Evolutionary conservation across 1,140 invertebrate genomes (phyloP), one percentile per base, ranked within the genome.

Genomic region (Heliconius hewitsoni): DNA sequence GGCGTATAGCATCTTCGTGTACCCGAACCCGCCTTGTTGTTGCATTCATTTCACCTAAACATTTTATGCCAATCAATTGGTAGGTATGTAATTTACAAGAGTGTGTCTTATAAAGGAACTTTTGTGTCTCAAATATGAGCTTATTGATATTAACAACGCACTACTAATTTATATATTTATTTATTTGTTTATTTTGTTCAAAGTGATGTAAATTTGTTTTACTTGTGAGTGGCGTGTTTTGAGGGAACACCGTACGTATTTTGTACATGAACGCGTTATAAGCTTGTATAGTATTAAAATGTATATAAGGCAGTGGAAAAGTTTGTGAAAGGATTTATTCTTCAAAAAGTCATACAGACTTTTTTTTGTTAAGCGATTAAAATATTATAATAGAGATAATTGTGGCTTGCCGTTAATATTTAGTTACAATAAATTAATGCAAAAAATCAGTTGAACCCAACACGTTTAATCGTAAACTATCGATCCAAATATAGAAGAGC

Each of bases 11-110:
- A 92, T 94, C 92, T 91, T 94, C 92, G 87, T 93, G 91, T 89
- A 94, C 91, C 87, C 92, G 92, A 88, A 94, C 92, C 87, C 92
- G 91, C 91, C 92, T 91, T 87, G 91, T 87, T 87, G 91, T 87
- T 87, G 92, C 89, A 92, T 94, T 94, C 92, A 94, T 94, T 93
- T 94, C 91, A 94, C 92, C 92, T 94, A 90, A 93, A 94, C 90
- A 94, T 94, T 90, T 91, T 89, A 92, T 92, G 91, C 89, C 91
- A 93, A 94, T 94, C 84, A 94, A 91, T 92, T 73, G 76, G 77
- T 76, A 90, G 76, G 77, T 76, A 90, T 85, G 82, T 84, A 87
- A 83, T 23, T 82, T 76, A 57, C 16, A 78, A 55, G 52, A 76
- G 8, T 46, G 39, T 46, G 79, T 50, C 37, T 78, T 81, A 79